phyloP scores from a whole-genome alignment of 2,888 invertebrate genomes.

The Drosophila parthenogenetica region DNA sequence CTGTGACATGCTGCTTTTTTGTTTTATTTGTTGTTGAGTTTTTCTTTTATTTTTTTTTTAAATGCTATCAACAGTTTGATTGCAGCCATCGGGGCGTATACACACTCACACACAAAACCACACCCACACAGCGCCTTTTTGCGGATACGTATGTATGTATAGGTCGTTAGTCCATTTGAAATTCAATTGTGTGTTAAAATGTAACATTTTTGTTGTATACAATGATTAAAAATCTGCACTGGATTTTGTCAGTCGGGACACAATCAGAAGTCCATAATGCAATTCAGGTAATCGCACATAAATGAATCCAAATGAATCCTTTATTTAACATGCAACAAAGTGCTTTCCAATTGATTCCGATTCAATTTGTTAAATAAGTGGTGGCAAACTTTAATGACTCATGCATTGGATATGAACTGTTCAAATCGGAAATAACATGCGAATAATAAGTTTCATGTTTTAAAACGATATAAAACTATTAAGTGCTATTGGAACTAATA shows the following conservation, averaged over 20 bases:
- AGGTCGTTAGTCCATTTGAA: constrained; percentile 6
- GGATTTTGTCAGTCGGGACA: constrained; percentile 1
- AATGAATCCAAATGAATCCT: neutral
- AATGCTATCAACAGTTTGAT: constrained; percentile 68
- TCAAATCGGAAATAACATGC: neutral
- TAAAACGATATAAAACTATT: too few species aligned
- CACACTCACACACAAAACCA: constrained; percentile 1
- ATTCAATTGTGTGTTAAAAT: constrained; percentile 13
- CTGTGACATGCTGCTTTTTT: constrained; percentile 32
- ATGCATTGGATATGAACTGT: neutral
- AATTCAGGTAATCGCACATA: constrained; percentile 5
- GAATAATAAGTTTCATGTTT: too few species aligned
- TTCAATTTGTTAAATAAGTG: neutral
- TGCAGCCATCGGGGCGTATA: constrained; percentile 44
- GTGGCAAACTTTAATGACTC: neutral
- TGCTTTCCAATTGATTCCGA: neutral
- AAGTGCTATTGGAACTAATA: too few species aligned
- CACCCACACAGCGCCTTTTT: neutral
- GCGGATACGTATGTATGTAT: too few species aligned
- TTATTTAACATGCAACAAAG: neutral
- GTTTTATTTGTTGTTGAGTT: constrained; percentile 29
- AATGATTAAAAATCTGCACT: constrained; percentile 7
- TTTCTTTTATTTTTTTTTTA: constrained; percentile 37
- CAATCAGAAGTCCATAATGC: constrained; percentile 3
- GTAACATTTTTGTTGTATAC: constrained; percentile 2